A percentile compares a stretch with the other conserved stretches of the same genome.
Evolutionary conservation across 2,888 invertebrate genomes (phyloP).

Genomic region (Macropis europaea): DNA sequence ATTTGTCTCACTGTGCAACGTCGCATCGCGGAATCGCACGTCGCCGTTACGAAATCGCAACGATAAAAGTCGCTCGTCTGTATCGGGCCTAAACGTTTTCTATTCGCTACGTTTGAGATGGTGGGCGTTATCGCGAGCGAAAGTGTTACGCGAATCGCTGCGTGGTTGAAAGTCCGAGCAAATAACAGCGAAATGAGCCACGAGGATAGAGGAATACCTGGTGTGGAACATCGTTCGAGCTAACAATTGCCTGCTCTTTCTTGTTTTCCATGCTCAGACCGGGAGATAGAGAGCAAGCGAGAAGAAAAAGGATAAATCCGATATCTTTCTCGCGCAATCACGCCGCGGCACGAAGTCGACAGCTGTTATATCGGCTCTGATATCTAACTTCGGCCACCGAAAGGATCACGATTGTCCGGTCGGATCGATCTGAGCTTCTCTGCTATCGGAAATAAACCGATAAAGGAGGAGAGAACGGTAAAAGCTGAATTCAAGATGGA

Average conservation of each 20-base stretch:
- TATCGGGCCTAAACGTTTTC: not conserved
- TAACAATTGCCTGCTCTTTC: conserved; percentile 24
- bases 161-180: conserved; percentile 5
- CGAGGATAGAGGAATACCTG: conserved; percentile 7
- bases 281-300: too few relatives aligned
- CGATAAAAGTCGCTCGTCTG: not conserved
- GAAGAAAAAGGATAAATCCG: conserved; percentile 47
- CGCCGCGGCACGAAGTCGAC: conserved; percentile 55
- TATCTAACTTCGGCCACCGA: conserved; percentile 46
- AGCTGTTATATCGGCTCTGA: conserved; percentile 54
- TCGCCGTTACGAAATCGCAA: too few relatives aligned
- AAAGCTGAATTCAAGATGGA: conserved; percentile 24
- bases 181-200: not conserved
- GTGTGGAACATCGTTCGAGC: not conserved
- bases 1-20: too few relatives aligned
- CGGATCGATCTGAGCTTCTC: conserved; percentile 46
- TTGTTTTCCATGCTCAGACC: conserved; percentile 31
- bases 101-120: not conserved
- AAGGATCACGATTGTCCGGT: conserved; percentile 57
- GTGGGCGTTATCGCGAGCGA: not conserved
- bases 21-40: too few relatives aligned
- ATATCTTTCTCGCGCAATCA: conserved; percentile 58
- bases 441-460: conserved; percentile 53
- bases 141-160: not conserved
- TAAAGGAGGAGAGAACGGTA: conserved; percentile 26